These are phyloP conservation scores for Echinometra lucunter DNA, from an alignment of 53 echinoderm and acorn worm genomes.

Conservation along the genomic window DNA sequence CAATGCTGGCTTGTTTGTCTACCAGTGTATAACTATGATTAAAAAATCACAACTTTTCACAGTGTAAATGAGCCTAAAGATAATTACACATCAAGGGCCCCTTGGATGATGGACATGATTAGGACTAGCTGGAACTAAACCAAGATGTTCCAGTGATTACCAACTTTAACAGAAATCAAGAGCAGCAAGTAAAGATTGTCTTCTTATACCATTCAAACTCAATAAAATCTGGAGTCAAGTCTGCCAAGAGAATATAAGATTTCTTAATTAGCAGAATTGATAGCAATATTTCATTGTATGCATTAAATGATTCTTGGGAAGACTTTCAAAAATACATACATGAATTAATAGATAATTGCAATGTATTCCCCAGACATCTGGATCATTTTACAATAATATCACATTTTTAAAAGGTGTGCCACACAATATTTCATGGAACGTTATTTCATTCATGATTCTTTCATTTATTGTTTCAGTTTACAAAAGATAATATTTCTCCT, in stretches of 20 bases:
- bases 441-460: neutral
- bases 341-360: no score
- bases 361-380: no score
- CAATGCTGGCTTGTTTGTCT: neutral
- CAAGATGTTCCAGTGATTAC: conserved; percentile 18
- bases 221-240: neutral
- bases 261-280: neutral
- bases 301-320: no score
- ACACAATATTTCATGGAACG: no score
- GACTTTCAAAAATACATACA: no score
- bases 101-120: neutral
- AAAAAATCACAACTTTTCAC: neutral
- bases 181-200: neutral
- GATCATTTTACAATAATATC: no score
- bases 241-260: neutral
- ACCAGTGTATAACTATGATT: neutral
- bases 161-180: neutral
- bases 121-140: conserved; percentile 3
- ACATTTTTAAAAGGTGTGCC: no score
- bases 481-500: no score
- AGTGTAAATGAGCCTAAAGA: neutral
- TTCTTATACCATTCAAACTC: neutral
- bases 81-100: neutral
- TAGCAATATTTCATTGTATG: neutral
- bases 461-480: neutral